Conservation (phyloP, 2,888 invertebrate genomes). For the Microchrysa polita region DNA sequence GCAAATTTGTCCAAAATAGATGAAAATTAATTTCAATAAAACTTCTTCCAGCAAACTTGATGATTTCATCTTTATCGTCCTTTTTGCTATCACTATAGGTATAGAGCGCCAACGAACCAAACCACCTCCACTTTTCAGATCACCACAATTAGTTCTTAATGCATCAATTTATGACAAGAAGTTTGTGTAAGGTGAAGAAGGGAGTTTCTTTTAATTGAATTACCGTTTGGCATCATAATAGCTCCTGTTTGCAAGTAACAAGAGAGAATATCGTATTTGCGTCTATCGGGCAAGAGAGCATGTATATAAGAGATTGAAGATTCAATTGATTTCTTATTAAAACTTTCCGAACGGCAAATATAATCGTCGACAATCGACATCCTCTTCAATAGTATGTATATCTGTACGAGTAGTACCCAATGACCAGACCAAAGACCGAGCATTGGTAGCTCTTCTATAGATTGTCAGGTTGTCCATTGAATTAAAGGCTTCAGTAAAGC, state of each 20-base stretch:
- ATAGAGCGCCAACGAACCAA: too few species aligned
- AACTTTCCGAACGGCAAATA: not conserved
- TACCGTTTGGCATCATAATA: not conserved
- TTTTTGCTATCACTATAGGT: too few species aligned
- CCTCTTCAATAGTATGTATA: not conserved
- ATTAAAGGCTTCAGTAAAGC: constrained; percentile 17
- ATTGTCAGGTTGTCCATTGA: not conserved
- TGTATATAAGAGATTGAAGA: not conserved
- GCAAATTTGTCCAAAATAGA: too few species aligned
- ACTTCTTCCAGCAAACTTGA: too few species aligned
- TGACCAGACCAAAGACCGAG: constrained; percentile 1
- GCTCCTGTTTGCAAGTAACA: not conserved
- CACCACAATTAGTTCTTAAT: constrained; percentile 7
- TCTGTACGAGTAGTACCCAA: not conserved
- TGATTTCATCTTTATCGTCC: too few species aligned
- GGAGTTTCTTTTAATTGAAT: not conserved
- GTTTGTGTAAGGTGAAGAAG: not conserved
- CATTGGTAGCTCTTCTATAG: not conserved
- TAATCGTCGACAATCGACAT: not conserved
- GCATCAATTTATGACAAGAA: constrained; percentile 1
- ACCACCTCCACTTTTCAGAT: not conserved
- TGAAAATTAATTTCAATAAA: too few species aligned
- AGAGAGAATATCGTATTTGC: not conserved
- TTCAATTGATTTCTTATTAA: constrained; percentile 16
- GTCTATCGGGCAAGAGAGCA: not conserved